Conservation (phyloP, 1,140 invertebrate genomes). For the Cyphomyrmex costatus region DNA sequence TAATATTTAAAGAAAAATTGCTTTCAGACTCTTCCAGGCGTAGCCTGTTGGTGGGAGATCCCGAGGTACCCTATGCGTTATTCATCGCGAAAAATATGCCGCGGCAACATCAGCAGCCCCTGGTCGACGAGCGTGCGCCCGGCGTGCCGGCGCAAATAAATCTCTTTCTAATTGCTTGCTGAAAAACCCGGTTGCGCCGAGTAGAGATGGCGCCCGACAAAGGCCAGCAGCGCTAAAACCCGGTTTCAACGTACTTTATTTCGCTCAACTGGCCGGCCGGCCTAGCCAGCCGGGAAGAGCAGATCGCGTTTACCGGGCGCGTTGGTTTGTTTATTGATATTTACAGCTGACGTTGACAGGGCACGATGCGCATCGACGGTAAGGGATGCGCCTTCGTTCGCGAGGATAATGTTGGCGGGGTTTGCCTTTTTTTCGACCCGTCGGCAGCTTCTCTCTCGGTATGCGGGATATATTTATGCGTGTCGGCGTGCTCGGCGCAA, state of each 20-base stretch:
- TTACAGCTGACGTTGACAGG: constrained; percentile 74
- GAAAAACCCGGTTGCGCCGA: constrained; percentile 80
- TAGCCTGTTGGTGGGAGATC: background rate
- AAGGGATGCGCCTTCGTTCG: constrained; percentile 42
- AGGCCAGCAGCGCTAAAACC: constrained; percentile 75
- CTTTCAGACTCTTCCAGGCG: background rate
- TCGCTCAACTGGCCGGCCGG: constrained; percentile 31
- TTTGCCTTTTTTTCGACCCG: constrained; percentile 51
- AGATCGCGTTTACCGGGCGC: constrained; percentile 17
- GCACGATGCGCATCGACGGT: constrained; percentile 48
- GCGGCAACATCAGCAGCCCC: constrained; percentile 26
- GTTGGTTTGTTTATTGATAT: constrained; percentile 81
- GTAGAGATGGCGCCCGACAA: constrained; percentile 80
- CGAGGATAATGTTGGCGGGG: constrained; percentile 33
- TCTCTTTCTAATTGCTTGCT: constrained; percentile 83
- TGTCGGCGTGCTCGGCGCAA: constrained; percentile 20
- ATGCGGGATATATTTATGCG: constrained; percentile 34
- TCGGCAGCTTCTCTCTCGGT: constrained; percentile 35
- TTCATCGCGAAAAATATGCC: constrained; percentile 67
- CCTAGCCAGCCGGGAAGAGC: constrained; percentile 7
- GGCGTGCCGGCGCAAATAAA: constrained; percentile 81
- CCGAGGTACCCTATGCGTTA: background rate
- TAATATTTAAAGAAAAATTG: background rate
- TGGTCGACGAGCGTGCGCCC: constrained; percentile 66
- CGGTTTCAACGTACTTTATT: constrained; percentile 71